These are phyloP conservation scores for Neosalanx taihuensis DNA, from an alignment of 2,797 vertebrate genomes.

Conservation along the genomic window DNA sequence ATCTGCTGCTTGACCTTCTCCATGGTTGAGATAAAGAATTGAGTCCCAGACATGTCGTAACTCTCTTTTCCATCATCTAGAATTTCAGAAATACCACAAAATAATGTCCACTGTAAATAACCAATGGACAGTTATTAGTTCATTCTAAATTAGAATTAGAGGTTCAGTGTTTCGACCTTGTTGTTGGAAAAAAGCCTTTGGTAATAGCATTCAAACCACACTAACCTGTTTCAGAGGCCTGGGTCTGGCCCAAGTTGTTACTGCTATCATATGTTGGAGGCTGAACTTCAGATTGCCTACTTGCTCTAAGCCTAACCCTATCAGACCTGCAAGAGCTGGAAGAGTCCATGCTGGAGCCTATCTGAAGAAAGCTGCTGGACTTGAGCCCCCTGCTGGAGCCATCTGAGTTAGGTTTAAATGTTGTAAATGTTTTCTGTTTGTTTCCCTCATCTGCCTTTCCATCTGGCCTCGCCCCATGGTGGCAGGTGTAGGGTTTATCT, in stretches of 20 bases:
- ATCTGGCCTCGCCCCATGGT: conserved; percentile 39
- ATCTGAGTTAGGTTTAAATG: conserved; percentile 67
- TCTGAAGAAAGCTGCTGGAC: conserved; percentile 55
- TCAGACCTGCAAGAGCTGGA: conserved; percentile 60
- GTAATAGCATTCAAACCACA: conserved; percentile 17
- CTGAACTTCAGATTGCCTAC: conserved; percentile 50
- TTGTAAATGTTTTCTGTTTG: conserved; percentile 59
- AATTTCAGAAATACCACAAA: conserved; percentile 7
- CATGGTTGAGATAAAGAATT: conserved; percentile 74
- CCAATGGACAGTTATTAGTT: too few species aligned
- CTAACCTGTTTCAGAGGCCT: conserved; percentile 63
- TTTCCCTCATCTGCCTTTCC: conserved; percentile 60
- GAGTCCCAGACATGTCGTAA: conserved; percentile 55
- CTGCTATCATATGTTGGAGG: conserved; percentile 40
- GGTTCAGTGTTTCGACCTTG: not conserved
- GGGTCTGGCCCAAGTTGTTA: conserved; percentile 51
- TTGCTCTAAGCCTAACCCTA: conserved; percentile 43
- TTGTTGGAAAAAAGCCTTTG: not conserved
- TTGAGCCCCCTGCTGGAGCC: conserved; percentile 53
- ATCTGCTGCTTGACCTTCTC: conserved; percentile 91
- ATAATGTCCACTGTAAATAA: not conserved
- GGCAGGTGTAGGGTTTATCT: conserved; percentile 47
- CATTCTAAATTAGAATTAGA: too few species aligned
- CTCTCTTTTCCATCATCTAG: conserved; percentile 70
- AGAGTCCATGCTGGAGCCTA: conserved; percentile 56